Evolutionary conservation across 2,797 vertebrate genomes (phyloP).

Genomic region (Eutrigla gurnardus): DNA sequence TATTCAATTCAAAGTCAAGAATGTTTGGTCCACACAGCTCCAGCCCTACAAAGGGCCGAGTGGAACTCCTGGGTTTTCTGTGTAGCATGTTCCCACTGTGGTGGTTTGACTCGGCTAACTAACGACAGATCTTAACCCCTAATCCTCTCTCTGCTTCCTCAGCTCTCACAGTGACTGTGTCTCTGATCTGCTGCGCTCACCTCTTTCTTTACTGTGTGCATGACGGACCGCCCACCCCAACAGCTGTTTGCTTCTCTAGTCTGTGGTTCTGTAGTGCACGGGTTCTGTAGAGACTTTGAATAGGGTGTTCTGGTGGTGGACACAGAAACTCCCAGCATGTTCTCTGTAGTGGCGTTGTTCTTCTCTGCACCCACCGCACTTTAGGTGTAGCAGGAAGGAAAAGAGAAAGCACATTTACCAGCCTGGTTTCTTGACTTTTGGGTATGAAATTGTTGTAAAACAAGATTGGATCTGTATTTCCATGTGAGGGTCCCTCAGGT

Average conservation of each 20-base stretch:
- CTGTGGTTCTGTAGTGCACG: slow-evolving; percentile 33
- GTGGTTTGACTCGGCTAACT: slow-evolving; percentile 65
- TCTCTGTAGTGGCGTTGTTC: slow-evolving; percentile 1
- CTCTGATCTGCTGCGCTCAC: slow-evolving; percentile 8
- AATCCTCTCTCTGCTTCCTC: slow-evolving; percentile 58
- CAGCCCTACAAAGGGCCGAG: too few relatives aligned
- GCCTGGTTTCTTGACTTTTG: not conserved
- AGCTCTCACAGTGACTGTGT: slow-evolving; percentile 23
- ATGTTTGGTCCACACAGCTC: not conserved
- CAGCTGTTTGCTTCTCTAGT: slow-evolving; percentile 7
- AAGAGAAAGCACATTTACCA: not conserved
- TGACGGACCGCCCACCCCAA: slow-evolving; percentile 18
- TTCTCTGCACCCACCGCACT: slow-evolving; percentile 9
- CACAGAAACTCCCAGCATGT: slow-evolving; percentile 24
- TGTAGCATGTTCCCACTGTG: not conserved
- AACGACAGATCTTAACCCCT: slow-evolving; percentile 75
- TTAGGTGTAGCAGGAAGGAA: not conserved
- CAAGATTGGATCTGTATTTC: not conserved
- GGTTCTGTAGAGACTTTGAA: not conserved
- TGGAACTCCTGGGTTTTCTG: not conserved
- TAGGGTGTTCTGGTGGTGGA: not conserved
- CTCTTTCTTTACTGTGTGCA: slow-evolving; percentile 31
- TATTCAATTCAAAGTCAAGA: not conserved
- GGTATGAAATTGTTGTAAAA: too few relatives aligned
- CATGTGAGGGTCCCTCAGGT: not conserved